Evolutionary conservation across 2,888 invertebrate genomes (phyloP), one percentile per base, ranked within the genome.

Genomic region (Carcina quercana): DNA sequence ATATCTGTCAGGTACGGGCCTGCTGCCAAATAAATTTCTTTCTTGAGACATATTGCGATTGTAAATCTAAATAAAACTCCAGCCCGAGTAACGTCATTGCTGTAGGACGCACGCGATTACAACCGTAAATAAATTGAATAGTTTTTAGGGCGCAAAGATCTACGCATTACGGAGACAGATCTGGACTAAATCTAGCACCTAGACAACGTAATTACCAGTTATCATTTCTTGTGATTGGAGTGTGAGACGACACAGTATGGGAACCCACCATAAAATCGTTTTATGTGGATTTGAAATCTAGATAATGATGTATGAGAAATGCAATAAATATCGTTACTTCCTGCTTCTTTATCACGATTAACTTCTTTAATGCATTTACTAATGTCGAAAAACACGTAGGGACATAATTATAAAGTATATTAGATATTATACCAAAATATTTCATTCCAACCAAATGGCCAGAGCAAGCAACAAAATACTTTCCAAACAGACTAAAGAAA

Each of bases 141-240:
- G 52, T 66, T 64, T 69, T 64, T 62, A 59, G 64, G 58, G 52
- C 66, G 60, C 55, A 42, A 62, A 69, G 62, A 64, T 60, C 54
- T 38, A 39, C 42, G 47, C 47, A 42, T 47, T 45, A 50, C 54
- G 56, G 38, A 38, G 50, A 51, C 47, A 45, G 48, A 48, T 56
- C 47, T 56, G 47, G 50, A 49, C 50, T 50, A 47, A 51, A 45
- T 38, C 43, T 24, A 58, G 53, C 58, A 53, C 35, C 35, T 37
- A 24, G 6, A 24, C 12, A 10, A 33, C 38, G 31, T 51, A 49
- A 58, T 48, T 33, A 36, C 30, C 32, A 29, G 26, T 35, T 28
- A 42, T 50, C 43, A 50, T 33, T 30, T 26, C 30, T n/a, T 28
- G 34, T 53, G 53, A 60, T 58, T 57, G 54, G 33, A 40, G 35